Evolutionary conservation across 2,888 invertebrate genomes (phyloP).

Genomic region (Cheilosia grossa): DNA sequence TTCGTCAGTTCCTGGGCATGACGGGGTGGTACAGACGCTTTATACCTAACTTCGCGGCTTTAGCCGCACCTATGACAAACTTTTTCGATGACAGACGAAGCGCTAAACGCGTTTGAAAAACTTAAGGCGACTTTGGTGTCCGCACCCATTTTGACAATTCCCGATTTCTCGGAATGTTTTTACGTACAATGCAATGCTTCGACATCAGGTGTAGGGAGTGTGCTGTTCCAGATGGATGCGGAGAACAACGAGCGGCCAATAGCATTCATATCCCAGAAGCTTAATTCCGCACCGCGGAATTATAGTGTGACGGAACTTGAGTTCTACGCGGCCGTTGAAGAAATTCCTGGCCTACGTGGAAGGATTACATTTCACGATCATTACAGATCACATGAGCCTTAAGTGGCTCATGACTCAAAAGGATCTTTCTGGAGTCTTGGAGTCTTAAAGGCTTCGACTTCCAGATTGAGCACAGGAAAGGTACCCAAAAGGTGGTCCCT

Average conservation of each 20-base stretch:
- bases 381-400: background rate
- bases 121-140: conserved; percentile 3
- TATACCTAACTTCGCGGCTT: background rate
- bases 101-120: background rate
- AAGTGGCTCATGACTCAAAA: background rate
- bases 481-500: no score
- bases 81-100: background rate
- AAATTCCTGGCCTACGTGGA: background rate
- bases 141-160: background rate
- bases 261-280: conserved; percentile 5
- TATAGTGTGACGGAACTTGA: background rate
- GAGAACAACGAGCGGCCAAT: background rate
- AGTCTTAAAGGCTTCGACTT: background rate
- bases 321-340: background rate
- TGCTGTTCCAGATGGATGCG: background rate
- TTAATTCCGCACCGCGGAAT: background rate
- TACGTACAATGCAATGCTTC: background rate
- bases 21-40: background rate
- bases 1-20: background rate
- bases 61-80: background rate
- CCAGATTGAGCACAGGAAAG: background rate
- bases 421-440: background rate
- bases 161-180: background rate
- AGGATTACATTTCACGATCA: background rate
- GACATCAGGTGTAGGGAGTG: background rate